Evolutionary conservation across 2,797 vertebrate genomes (phyloP).

Genomic region (Protosalanx chinensis): DNA sequence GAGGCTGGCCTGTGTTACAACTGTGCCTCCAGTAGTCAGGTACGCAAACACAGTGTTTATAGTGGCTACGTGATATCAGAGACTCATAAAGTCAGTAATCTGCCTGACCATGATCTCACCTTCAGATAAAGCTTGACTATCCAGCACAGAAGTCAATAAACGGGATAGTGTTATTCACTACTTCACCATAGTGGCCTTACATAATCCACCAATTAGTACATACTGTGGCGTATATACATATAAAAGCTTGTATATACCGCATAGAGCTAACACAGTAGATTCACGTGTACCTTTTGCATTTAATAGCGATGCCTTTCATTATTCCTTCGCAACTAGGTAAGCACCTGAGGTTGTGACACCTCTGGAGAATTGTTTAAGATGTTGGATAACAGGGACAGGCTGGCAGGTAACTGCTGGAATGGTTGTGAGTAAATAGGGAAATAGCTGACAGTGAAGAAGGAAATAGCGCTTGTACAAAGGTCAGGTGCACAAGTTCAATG

Average conservation of each 20-base stretch:
- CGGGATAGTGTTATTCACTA: too few relatives aligned
- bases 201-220: too few relatives aligned
- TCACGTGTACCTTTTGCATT: too few relatives aligned
- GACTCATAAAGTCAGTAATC: neutral
- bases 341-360: neutral
- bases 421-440: too few relatives aligned
- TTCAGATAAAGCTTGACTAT: slow-evolving; percentile 1
- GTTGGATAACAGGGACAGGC: neutral
- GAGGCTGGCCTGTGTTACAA: neutral
- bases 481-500: neutral
- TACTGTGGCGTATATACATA: too few relatives aligned
- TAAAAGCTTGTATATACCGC: too few relatives aligned
- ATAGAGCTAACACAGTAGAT: too few relatives aligned
- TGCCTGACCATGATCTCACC: slow-evolving; percentile 4
- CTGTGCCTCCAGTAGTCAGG: neutral
- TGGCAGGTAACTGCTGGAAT: too few relatives aligned
- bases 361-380: neutral
- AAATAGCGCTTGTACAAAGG: neutral
- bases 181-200: too few relatives aligned
- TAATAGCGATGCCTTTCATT: too few relatives aligned
- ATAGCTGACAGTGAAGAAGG: neutral
- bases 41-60: neutral
- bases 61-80: neutral
- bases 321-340: neutral
- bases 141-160: too few relatives aligned